Base-by-base conservation (phyloP, 37 sponge, comb jelly and placozoan genomes). In the Halichondria panicea region DNA sequence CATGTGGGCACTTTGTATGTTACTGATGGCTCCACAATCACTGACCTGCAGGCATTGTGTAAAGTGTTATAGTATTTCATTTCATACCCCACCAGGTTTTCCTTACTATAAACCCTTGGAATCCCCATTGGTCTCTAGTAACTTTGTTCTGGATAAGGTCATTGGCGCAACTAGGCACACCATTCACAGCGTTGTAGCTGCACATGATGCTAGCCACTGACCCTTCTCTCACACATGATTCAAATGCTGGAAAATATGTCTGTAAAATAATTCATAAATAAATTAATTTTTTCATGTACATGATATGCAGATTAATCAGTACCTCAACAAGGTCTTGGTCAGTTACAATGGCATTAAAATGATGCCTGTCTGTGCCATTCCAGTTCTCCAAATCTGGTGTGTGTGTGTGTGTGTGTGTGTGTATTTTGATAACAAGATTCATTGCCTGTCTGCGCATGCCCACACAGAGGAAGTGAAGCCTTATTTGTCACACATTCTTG, bases 11-110 rank as follows among this genome's bases (percentile, higher is more conserved):
- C 30, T 66, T 76, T 60, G 41, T 22, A 92, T 92, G 57, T 61
- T 36, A 43, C 33, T 15, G 7, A 92, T 83, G 19, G 92, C 92
- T 34, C 92, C 92, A 92, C 92, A 88, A 60, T 93, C 88, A 75
- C 93, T 85, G 6, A 87, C 87, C 93, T 87, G 28, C 9, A 8
- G 41, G 61, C 63, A 63, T 63, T 5, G 19, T 11, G 24, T 28
- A n/a, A 5, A 3, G 6, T 37, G 6, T 4, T 6, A 63, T 28
- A 18, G 24, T 5, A 63, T 35, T 34, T 8, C 31, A 13, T 63
- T 4, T 33, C 59, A 58, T 58, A 15, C 24, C 4, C 13, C 27
- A 39, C 48, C 21, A 15, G 6, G 25, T 24, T 2, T 3, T 1
- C 73, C 71, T 70, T 27, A 83, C 83, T 31, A 83, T 69, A 55